A percentile compares a stretch with the other conserved stretches of the same genome.
phyloP scores from a whole-genome alignment of 1,140 invertebrate genomes.

The Trichonephila clavata region DNA sequence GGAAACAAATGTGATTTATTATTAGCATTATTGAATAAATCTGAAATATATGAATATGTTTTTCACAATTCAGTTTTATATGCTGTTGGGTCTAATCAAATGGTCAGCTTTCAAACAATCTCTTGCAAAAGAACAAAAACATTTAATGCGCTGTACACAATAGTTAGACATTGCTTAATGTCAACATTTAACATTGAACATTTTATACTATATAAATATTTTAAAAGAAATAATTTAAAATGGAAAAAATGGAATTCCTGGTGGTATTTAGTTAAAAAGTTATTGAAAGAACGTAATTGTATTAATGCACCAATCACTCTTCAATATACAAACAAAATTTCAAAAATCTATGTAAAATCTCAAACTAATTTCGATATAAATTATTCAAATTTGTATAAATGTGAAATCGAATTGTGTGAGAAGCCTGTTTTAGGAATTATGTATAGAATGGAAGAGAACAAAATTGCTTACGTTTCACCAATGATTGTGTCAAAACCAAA shows the following conservation, averaged over 20 bases:
- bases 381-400: constrained; percentile 21
- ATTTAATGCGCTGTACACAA: background rate
- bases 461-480: background rate
- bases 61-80: constrained; percentile 37
- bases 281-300: background rate
- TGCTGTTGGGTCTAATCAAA: background rate
- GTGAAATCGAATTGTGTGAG: constrained; percentile 34
- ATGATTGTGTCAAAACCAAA: constrained; percentile 34
- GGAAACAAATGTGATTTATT: background rate
- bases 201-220: constrained; percentile 16
- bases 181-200: background rate
- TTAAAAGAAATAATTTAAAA: constrained; percentile 15
- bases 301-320: background rate
- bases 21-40: background rate
- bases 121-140: background rate
- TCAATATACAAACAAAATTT: background rate
- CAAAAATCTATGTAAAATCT: background rate
- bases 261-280: constrained; percentile 23
- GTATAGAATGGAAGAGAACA: background rate
- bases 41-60: background rate
- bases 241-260: constrained; percentile 32
- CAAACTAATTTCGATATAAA: background rate
- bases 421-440: constrained; percentile 19
- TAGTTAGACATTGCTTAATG: background rate
- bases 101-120: background rate